Conservation (phyloP, 2,888 invertebrate species). For the Nephrotoma appendiculata region DNA sequence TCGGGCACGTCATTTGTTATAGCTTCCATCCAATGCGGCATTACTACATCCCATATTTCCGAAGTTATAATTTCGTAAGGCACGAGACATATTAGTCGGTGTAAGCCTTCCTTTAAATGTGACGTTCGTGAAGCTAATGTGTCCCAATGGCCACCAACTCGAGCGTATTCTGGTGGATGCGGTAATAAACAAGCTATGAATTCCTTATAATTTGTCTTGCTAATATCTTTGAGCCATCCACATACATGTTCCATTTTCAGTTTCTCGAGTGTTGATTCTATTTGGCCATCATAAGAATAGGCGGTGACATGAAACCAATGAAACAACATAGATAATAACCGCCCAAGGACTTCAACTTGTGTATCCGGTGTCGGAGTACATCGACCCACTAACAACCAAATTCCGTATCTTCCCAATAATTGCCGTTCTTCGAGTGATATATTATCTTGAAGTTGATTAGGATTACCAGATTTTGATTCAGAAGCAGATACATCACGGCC, state of each 20-base stretch:
- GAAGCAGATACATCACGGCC: conserved; percentile 35
- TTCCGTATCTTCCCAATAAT: conserved; percentile 84
- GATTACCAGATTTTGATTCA: conserved; percentile 29
- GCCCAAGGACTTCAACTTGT: conserved; percentile 66
- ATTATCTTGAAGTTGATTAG: conserved; percentile 40
- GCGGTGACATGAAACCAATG: conserved; percentile 99
- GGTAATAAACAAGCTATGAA: conserved; percentile 89
- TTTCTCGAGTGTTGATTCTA: conserved; percentile 78
- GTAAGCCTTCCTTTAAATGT: conserved; percentile 88
- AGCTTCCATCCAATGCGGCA: conserved; percentile 99
- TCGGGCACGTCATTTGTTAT: conserved; percentile 85
- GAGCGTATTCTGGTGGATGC: conserved; percentile 88
- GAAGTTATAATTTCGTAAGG: conserved; percentile 91
- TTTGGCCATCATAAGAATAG: conserved; percentile 80
- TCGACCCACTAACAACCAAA: conserved; percentile 91
- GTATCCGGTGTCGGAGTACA: conserved; percentile 69
- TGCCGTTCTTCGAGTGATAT: conserved; percentile 77
- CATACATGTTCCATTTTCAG: conserved; percentile 86
- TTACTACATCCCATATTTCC: conserved; percentile 95
- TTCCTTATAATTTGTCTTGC: conserved; percentile 70
- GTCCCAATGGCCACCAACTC: conserved; percentile 95
- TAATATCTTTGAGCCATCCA: conserved; percentile 77
- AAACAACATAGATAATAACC: conserved; percentile 89
- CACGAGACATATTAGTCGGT: conserved; percentile 85
- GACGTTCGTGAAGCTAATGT: conserved; percentile 73